phyloP scores from a whole-genome alignment of 2,888 invertebrate species.

The Poecilobothrus nobilitatus region DNA sequence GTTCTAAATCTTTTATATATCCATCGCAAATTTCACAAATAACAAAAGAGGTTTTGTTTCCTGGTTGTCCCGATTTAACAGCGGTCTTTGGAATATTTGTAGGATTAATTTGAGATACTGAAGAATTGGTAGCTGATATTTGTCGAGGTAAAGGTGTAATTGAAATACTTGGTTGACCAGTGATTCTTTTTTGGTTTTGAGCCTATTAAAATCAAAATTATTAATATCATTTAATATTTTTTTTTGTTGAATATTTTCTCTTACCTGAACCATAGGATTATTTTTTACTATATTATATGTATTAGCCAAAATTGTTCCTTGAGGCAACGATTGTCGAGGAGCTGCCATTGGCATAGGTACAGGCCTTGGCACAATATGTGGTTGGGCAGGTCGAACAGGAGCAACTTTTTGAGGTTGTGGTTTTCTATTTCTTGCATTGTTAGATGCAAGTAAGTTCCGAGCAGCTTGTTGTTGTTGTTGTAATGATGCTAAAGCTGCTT shows the following conservation, averaged over 20 bases:
- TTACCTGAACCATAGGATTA: conserved; percentile 40
- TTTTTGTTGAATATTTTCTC: conserved; percentile 10
- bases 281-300: conserved; percentile 39
- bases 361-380: conserved; percentile 20
- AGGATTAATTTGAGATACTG: conserved; percentile 54
- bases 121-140: conserved; percentile 42
- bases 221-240: neutral
- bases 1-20: conserved; percentile 90
- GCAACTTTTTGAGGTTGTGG: conserved; percentile 32
- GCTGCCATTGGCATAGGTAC: conserved; percentile 29
- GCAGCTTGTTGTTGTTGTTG: conserved; percentile 42
- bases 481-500: conserved; percentile 40
- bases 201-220: conserved; percentile 14
- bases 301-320: conserved; percentile 38
- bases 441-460: conserved; percentile 32
- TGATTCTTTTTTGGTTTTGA: conserved; percentile 31
- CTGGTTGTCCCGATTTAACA: conserved; percentile 46
- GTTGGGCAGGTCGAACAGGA: conserved; percentile 22
- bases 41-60: conserved; percentile 72
- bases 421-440: conserved; percentile 38
- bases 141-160: conserved; percentile 79
- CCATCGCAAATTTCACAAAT: conserved; percentile 97
- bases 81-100: conserved; percentile 30
- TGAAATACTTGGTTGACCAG: conserved; percentile 77
- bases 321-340: conserved; percentile 30